Conservation (phyloP, 2,888 invertebrate species). For the Patella ulyssiponensis region DNA sequence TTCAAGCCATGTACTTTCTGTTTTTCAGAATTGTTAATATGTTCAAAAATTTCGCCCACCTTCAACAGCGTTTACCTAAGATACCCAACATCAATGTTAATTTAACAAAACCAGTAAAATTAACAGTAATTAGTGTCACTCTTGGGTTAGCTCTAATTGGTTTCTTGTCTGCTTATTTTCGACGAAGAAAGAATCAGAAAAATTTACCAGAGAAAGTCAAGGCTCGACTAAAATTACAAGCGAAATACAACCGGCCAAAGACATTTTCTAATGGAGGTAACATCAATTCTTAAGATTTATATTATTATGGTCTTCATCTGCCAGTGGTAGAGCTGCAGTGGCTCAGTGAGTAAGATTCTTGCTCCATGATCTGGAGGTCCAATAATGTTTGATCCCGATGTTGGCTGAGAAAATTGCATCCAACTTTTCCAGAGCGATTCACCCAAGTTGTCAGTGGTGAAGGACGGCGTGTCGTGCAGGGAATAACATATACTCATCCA, state of each 20-base stretch:
- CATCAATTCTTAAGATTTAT: too few relatives aligned
- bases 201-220: conserved; percentile 26
- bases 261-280: conserved; percentile 55
- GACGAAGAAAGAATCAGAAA: conserved; percentile 42
- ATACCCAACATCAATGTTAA: conserved; percentile 33
- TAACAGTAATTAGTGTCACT: conserved; percentile 82
- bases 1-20: not conserved
- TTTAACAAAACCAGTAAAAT: conserved; percentile 74
- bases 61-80: conserved; percentile 33
- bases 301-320: too few relatives aligned
- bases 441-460: too few relatives aligned
- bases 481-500: too few relatives aligned
- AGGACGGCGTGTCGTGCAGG: too few relatives aligned
- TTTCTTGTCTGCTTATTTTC: conserved; percentile 82
- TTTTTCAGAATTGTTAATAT: conserved; percentile 19
- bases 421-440: too few relatives aligned
- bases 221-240: conserved; percentile 17
- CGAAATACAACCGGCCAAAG: conserved; percentile 9
- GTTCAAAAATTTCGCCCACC: conserved; percentile 36
- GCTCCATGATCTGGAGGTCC: too few relatives aligned
- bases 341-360: too few relatives aligned
- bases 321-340: too few relatives aligned
- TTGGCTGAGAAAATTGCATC: too few relatives aligned
- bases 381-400: too few relatives aligned
- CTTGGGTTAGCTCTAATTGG: conserved; percentile 87